phyloP scores from a whole-genome alignment of 2,888 invertebrate species.

The Disparrhopalites patrizii region DNA sequence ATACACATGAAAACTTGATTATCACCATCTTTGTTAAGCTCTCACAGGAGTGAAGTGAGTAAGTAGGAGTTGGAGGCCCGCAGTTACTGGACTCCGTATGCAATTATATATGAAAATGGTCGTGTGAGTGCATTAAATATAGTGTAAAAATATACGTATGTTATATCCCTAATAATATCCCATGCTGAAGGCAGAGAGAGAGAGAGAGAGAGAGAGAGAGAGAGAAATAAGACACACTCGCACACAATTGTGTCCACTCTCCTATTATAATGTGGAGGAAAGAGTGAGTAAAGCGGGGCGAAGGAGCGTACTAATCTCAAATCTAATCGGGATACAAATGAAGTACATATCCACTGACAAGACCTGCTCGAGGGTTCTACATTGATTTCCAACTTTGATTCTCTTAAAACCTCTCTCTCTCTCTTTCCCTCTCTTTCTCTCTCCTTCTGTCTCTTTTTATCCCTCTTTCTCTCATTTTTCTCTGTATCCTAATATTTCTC shows the following conservation, averaged over 20 bases:
- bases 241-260: too few relatives aligned
- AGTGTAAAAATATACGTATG: not conserved
- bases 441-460: not conserved
- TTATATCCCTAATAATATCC: too few relatives aligned
- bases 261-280: not conserved
- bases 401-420: not conserved
- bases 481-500: too few relatives aligned
- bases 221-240: too few relatives aligned
- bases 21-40: conserved; percentile 30
- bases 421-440: not conserved
- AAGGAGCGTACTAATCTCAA: conserved; percentile 14
- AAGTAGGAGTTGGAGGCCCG: too few relatives aligned
- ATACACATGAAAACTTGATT: conserved; percentile 35
- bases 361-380: conserved; percentile 15
- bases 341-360: conserved; percentile 25
- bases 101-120: not conserved
- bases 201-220: too few relatives aligned
- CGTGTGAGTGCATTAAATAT: not conserved
- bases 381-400: conserved; percentile 16
- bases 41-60: too few relatives aligned
- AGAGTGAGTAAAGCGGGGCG: not conserved
- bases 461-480: too few relatives aligned
- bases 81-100: conserved; percentile 15
- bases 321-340: conserved; percentile 28
- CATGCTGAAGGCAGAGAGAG: too few relatives aligned